Conservation (phyloP, 2,797 vertebrate genomes). For the Cichlasoma orientale region DNA sequence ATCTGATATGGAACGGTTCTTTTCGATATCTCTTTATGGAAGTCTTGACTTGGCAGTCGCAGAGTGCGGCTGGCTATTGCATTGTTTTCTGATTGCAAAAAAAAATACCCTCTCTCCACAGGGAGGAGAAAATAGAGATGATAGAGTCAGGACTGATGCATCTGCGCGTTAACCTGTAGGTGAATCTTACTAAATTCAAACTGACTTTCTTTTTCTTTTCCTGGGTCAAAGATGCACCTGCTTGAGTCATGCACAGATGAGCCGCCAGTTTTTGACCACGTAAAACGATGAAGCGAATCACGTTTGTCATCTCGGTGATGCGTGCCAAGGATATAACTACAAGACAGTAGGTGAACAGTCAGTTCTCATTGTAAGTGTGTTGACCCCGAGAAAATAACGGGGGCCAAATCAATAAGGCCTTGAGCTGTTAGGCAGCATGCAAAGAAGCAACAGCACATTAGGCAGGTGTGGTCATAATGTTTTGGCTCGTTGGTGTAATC, state of each 20-base stretch:
- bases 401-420: background rate
- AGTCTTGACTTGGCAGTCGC: constrained; percentile 43
- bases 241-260: constrained; percentile 17
- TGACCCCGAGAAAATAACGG: background rate
- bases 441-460: background rate
- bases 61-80: constrained; percentile 38
- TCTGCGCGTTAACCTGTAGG: constrained; percentile 6
- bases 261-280: background rate
- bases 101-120: constrained; percentile 32
- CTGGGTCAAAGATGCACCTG: constrained; percentile 23
- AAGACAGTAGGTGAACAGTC: background rate
- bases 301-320: background rate
- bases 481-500: background rate
- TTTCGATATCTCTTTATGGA: constrained; percentile 54
- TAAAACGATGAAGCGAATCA: background rate
- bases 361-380: background rate
- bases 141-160: constrained; percentile 48
- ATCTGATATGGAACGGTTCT: constrained; percentile 47
- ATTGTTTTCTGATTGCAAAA: constrained; percentile 48
- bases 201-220: constrained; percentile 46
- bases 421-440: background rate
- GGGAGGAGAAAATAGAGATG: constrained; percentile 31
- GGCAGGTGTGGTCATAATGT: background rate
- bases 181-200: constrained; percentile 46
- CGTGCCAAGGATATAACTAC: background rate